Conservation (phyloP, 2,113 vertebrate genomes). For the Poeciliopsis retropinna region DNA sequence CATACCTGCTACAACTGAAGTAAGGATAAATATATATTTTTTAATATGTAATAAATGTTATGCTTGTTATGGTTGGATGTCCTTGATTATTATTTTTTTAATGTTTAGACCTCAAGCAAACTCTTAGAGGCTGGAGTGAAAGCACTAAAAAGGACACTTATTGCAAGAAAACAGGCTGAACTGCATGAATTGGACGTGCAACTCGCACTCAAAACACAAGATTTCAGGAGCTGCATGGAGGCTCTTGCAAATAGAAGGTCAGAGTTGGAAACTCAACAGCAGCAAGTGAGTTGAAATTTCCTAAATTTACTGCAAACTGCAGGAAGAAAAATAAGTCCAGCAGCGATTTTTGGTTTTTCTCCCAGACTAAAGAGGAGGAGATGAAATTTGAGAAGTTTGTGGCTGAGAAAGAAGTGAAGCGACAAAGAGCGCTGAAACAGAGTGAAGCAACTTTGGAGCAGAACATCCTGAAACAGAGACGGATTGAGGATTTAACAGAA, state of each 20-base stretch:
- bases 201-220: conserved; percentile 73
- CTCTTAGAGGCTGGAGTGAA: conserved; percentile 70
- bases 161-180: conserved; percentile 79
- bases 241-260: conserved; percentile 50
- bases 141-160: conserved; percentile 72
- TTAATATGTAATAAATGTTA: not conserved
- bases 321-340: not conserved
- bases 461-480: conserved; percentile 69
- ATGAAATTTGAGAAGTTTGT: conserved; percentile 78
- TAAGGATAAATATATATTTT: conserved; percentile 39
- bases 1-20: conserved; percentile 73
- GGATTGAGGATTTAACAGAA: conserved; percentile 69
- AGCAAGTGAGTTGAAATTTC: conserved; percentile 61
- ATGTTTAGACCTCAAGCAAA: conserved; percentile 60
- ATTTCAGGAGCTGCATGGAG: conserved; percentile 70
- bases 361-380: conserved; percentile 71
- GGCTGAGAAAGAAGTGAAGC: conserved; percentile 74
- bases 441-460: conserved; percentile 66
- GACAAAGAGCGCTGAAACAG: conserved; percentile 66
- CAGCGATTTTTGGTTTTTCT: conserved; percentile 5
- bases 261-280: conserved; percentile 73
- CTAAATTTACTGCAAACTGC: not conserved
- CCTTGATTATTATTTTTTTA: not conserved
- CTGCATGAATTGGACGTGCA: conserved; percentile 66
- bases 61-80: not conserved